These are phyloP conservation scores for Ommatoiulus sabulosus DNA, from an alignment of 2,888 invertebrate species.

Conservation along the genomic window DNA sequence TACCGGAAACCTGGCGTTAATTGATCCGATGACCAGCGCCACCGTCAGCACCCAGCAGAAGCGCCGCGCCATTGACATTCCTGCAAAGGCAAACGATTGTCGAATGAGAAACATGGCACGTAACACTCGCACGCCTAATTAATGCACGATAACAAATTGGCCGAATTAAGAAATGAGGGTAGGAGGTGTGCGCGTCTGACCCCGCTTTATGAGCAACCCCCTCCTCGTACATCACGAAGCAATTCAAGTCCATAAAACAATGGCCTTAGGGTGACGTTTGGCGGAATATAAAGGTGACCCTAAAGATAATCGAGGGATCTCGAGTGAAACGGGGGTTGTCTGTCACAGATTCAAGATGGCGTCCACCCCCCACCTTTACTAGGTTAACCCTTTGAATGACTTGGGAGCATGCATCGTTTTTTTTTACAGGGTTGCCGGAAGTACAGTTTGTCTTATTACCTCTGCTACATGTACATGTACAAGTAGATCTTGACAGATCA, in stretches of 20 bases:
- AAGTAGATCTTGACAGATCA: no score
- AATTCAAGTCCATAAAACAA: background rate
- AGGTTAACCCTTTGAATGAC: background rate
- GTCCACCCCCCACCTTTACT: background rate
- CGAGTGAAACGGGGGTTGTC: background rate
- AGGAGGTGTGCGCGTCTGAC: background rate
- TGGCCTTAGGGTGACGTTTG: background rate
- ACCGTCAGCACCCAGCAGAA: background rate
- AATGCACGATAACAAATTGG: background rate
- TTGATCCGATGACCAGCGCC: background rate
- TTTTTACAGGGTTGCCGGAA: no score
- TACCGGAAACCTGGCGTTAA: background rate
- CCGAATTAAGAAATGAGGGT: background rate
- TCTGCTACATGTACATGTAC: no score
- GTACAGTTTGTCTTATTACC: no score
- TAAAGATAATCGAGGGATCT: background rate
- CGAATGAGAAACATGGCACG: background rate
- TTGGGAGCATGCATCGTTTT: background rate
- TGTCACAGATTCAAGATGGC: background rate
- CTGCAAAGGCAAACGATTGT: background rate
- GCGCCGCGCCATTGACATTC: background rate
- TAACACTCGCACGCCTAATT: background rate
- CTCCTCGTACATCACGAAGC: background rate
- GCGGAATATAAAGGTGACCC: background rate
- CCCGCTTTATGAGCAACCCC: background rate